Conservation (phyloP, 2,888 invertebrate genomes). For the Drosophila phalerata region DNA sequence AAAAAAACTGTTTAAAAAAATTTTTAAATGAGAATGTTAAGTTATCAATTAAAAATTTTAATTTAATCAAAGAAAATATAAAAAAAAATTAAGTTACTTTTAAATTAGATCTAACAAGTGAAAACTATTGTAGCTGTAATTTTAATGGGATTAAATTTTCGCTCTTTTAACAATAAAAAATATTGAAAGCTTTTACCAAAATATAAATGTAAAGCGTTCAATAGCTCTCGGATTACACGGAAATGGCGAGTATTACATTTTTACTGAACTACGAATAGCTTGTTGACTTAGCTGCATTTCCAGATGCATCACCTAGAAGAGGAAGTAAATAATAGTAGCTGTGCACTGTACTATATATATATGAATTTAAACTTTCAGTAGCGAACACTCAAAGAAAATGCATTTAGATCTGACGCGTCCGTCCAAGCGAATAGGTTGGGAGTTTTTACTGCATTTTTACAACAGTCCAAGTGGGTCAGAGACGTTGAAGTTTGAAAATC, state of each 20-base stretch:
- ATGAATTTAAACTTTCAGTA: conserved; percentile 30
- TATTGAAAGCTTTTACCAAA: conserved; percentile 9
- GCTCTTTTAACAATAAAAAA: conserved; percentile 15
- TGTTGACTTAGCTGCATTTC: conserved; percentile 68
- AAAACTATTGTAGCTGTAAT: neutral
- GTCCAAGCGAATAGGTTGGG: conserved; percentile 14
- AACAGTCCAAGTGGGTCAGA: conserved; percentile 67
- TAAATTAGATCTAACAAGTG: neutral
- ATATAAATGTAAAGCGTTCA: conserved; percentile 40
- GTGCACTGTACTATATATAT: neutral
- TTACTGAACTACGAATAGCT: conserved; percentile 43
- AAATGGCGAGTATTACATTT: conserved; percentile 49
- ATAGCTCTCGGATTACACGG: conserved; percentile 53
- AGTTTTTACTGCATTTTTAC: conserved; percentile 53
- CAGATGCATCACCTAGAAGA: conserved; percentile 47
- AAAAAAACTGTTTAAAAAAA: neutral
- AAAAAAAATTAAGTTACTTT: too few species aligned
- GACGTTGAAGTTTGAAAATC: conserved; percentile 45
- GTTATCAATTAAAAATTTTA: too few species aligned
- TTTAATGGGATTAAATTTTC: conserved; percentile 13
- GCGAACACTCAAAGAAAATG: conserved; percentile 9
- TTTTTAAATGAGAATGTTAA: neutral
- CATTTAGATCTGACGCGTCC: conserved; percentile 24
- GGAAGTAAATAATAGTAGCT: conserved; percentile 42
- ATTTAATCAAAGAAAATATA: too few species aligned